Percentiles rank a stretch among this genome's conserved stretches.
These are phyloP conservation scores for Typhlichthys subterraneus DNA, from an alignment of 2,797 vertebrate species.

Conservation along the genomic window DNA sequence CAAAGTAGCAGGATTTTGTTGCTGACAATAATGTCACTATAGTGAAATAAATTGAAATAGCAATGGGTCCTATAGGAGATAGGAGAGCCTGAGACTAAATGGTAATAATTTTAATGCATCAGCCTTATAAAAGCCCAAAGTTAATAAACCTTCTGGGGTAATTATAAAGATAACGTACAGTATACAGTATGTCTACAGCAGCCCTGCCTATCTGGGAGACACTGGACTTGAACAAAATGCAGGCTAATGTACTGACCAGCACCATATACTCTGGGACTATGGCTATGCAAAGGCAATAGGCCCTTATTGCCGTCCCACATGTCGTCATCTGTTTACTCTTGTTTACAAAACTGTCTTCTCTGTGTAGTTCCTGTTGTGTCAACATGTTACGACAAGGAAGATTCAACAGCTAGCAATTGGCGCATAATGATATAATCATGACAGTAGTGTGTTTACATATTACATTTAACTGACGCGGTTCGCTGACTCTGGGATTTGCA, in stretches of 20 bases:
- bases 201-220: neutral
- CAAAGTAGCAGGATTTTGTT: neutral
- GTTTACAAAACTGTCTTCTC: neutral
- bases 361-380: constrained; percentile 15
- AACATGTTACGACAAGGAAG: constrained; percentile 5
- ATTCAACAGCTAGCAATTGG: constrained; percentile 12
- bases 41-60: neutral
- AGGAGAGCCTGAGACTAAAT: neutral
- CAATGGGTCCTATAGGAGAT: neutral
- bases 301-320: constrained; percentile 3
- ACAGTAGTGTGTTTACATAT: neutral
- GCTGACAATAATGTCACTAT: neutral
- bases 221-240: neutral
- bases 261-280: neutral
- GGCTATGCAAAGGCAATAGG: neutral
- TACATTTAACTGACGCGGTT: constrained; percentile 13
- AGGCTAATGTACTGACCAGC: neutral
- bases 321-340: neutral
- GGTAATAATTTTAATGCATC: constrained; percentile 32
- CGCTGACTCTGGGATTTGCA: constrained; percentile 26
- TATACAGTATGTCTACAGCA: neutral
- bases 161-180: constrained; percentile 19
- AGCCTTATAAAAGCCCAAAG: constrained; percentile 28
- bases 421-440: constrained; percentile 6
- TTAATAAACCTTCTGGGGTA: constrained; percentile 24